Evolutionary conservation across 1,140 invertebrate species (phyloP).

Genomic region (Bombus sibiricus): DNA sequence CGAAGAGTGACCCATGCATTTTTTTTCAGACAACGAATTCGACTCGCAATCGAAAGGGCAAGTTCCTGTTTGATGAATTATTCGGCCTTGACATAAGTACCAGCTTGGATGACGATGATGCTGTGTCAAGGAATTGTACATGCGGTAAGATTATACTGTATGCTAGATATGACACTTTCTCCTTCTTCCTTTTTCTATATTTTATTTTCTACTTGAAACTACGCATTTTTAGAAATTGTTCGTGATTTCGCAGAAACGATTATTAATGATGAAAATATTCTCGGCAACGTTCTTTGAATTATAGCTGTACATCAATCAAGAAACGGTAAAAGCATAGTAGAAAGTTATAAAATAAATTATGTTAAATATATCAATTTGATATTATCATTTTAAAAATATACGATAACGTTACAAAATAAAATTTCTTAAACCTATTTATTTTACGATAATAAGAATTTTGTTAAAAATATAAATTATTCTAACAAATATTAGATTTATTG

Average conservation of each 20-base stretch:
- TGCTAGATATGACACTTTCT: background rate
- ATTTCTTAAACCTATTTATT: background rate
- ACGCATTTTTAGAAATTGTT: no score
- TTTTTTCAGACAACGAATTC: constrained; percentile 65
- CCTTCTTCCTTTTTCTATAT: no score
- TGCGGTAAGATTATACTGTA: constrained; percentile 83
- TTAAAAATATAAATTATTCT: background rate
- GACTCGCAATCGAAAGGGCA: constrained; percentile 80
- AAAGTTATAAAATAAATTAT: background rate
- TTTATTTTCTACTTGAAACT: background rate
- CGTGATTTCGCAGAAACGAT: no score
- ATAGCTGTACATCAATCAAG: no score
- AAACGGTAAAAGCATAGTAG: background rate
- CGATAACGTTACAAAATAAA: no score
- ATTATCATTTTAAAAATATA: background rate
- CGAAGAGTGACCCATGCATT: constrained; percentile 28
- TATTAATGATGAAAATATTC: no score
- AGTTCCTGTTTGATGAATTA: constrained; percentile 86
- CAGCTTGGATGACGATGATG: constrained; percentile 80
- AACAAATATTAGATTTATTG: no score
- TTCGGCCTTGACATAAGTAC: constrained; percentile 83
- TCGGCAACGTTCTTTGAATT: no score
- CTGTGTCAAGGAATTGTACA: constrained; percentile 83
- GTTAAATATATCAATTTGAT: no score
- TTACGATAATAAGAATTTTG: background rate